Evolutionary conservation across 2,113 vertebrate genomes (phyloP).

Genomic region (Polypterus senegalus): DNA sequence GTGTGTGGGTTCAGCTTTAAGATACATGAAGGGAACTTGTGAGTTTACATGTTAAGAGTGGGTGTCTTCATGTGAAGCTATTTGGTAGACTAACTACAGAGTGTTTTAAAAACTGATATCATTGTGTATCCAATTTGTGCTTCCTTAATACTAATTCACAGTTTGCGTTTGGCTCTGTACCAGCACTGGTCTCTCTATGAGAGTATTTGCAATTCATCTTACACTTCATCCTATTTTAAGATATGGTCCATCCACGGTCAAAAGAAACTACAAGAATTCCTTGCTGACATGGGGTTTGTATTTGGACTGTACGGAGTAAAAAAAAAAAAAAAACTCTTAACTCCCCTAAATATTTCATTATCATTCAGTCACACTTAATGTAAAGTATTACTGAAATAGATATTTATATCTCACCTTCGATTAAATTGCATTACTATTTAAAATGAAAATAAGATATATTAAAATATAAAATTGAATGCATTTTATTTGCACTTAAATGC

Average conservation of each 20-base stretch:
- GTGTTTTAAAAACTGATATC: not conserved
- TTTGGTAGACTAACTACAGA: no score
- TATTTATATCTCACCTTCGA: constrained; percentile 3
- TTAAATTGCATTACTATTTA: not conserved
- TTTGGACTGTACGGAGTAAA: no score
- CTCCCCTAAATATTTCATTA: no score
- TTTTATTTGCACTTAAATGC: no score
- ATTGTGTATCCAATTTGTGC: constrained; percentile 3
- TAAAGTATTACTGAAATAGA: not conserved
- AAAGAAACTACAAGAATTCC: constrained; percentile 86
- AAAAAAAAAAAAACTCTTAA: no score
- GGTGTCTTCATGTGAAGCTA: no score
- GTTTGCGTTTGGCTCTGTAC: constrained; percentile 78
- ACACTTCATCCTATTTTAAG: constrained; percentile 77
- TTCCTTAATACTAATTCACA: constrained; percentile 41
- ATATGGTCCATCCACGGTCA: constrained; percentile 91
- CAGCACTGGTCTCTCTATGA: constrained; percentile 95
- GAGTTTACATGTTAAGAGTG: no score
- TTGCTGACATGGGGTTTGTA: constrained; percentile 92
- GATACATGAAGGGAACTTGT: no score
- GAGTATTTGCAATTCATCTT: constrained; percentile 85
- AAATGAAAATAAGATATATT: not conserved
- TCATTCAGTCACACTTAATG: no score
- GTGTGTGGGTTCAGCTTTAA: no score
- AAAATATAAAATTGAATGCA: not conserved